A percentile compares a stretch with the other conserved stretches of the same genome.
Conservation (phyloP, 2,888 invertebrate genomes). For the Nomada lathburiana region DNA sequence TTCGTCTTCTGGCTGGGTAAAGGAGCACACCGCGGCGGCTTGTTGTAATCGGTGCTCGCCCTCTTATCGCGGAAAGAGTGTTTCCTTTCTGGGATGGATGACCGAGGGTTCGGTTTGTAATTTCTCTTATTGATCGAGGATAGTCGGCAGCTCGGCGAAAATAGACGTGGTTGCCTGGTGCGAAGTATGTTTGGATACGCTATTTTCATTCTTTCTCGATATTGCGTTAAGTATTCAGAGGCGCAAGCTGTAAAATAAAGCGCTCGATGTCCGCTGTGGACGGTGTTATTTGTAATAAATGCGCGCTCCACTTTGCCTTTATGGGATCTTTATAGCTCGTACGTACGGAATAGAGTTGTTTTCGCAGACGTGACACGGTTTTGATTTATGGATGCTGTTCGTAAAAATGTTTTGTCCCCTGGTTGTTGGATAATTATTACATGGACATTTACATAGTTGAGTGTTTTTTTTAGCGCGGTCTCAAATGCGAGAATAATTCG, state of each 20-base stretch:
- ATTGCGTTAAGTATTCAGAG: background rate
- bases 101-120: constrained; percentile 9
- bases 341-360: background rate
- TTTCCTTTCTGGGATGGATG: constrained; percentile 8
- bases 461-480: background rate
- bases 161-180: background rate
- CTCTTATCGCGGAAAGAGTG: constrained; percentile 12
- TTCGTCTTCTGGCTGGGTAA: constrained; percentile 65
- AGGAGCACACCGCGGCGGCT: constrained; percentile 22
- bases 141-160: background rate
- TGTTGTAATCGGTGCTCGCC: constrained; percentile 23
- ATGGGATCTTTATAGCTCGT: constrained; percentile 11
- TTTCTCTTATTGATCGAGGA: background rate
- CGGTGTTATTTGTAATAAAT: constrained; percentile 13
- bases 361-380: background rate
- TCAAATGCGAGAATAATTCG: background rate
- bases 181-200: background rate
- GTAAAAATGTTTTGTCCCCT: background rate
- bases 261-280: background rate
- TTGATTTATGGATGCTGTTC: background rate
- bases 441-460: background rate
- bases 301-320: background rate
- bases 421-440: background rate
- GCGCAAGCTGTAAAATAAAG: constrained; percentile 12
- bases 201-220: background rate